Conservation (phyloP, 2,888 invertebrate species). For the Congeria kusceri region DNA sequence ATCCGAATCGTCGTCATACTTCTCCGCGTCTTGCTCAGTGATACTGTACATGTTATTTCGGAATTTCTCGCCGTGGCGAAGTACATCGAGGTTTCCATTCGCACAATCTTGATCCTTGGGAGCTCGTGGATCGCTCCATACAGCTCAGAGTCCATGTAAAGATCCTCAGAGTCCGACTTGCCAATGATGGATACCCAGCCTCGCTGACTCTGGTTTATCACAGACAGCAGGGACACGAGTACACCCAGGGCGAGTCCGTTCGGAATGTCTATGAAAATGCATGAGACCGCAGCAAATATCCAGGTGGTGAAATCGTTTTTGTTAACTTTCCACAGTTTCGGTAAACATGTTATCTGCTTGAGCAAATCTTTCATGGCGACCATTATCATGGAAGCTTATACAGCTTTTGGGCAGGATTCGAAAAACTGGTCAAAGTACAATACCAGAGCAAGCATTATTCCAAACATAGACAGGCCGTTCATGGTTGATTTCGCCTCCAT, state of each 20-base stretch:
- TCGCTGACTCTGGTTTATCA: constrained; percentile 78
- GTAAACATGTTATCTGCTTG: constrained; percentile 89
- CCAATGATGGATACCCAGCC: constrained; percentile 74
- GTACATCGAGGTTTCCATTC: constrained; percentile 82
- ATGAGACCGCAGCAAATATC: constrained; percentile 64
- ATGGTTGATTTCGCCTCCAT: constrained; percentile 77
- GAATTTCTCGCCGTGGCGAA: constrained; percentile 83
- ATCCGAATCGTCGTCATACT: constrained; percentile 9
- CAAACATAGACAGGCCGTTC: constrained; percentile 70
- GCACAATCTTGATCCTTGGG: constrained; percentile 78
- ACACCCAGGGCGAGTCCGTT: constrained; percentile 80
- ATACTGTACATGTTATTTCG: constrained; percentile 73
- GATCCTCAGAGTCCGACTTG: constrained; percentile 66
- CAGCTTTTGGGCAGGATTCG: constrained; percentile 76
- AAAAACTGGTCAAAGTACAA: constrained; percentile 79
- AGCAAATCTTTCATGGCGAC: constrained; percentile 85
- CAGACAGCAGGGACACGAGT: constrained; percentile 72
- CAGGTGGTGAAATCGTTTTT: constrained; percentile 89
- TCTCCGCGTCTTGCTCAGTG: constrained; percentile 65
- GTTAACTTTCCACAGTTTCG: constrained; percentile 91
- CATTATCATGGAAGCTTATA: constrained; percentile 85
- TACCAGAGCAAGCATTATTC: constrained; percentile 76
- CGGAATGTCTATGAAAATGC: constrained; percentile 79
- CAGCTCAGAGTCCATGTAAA: constrained; percentile 69
- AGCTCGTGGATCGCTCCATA: constrained; percentile 73